phyloP scores from a whole-genome alignment of 2,888 invertebrate genomes.

The Caenorhabditis macrosperma region DNA sequence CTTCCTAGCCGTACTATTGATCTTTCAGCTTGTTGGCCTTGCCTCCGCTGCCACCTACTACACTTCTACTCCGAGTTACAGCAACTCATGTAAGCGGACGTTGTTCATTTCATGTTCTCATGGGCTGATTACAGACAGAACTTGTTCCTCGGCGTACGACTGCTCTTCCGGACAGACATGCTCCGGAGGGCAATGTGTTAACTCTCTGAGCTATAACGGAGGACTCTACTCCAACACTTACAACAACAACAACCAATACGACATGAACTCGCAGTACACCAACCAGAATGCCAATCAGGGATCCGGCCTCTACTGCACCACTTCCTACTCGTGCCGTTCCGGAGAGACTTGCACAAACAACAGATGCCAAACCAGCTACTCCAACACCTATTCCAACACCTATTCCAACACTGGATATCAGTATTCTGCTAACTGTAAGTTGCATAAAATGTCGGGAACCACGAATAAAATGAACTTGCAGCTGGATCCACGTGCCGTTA shows the following conservation, averaged over 20 bases:
- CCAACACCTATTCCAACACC: slow-evolving; percentile 34
- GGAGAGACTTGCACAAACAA: slow-evolving; percentile 55
- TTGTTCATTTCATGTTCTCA: too few species aligned
- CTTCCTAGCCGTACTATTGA: neutral
- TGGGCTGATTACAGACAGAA: slow-evolving; percentile 44
- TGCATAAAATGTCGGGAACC: too few species aligned
- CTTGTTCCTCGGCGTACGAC: slow-evolving; percentile 48
- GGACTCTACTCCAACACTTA: slow-evolving; percentile 43
- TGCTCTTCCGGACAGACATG: slow-evolving; percentile 51
- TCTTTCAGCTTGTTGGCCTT: slow-evolving; percentile 44
- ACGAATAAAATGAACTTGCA: neutral
- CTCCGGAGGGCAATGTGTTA: slow-evolving; percentile 55
- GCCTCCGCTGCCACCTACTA: slow-evolving; percentile 50
- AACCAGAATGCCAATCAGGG: slow-evolving; percentile 35
- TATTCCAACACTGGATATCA: slow-evolving; percentile 18
- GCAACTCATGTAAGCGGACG: slow-evolving; percentile 6
- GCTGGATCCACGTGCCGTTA: slow-evolving; percentile 55
- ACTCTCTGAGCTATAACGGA: slow-evolving; percentile 49
- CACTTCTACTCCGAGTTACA: slow-evolving; percentile 40
- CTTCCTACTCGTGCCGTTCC: slow-evolving; percentile 43
- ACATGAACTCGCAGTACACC: slow-evolving; percentile 52
- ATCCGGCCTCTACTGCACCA: slow-evolving; percentile 55
- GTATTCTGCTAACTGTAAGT: slow-evolving; percentile 45
- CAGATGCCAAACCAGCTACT: slow-evolving; percentile 48
- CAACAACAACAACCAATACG: slow-evolving; percentile 42